Evolutionary conservation across 2,888 invertebrate genomes (phyloP).

Genomic region (Cerceris rybyensis): DNA sequence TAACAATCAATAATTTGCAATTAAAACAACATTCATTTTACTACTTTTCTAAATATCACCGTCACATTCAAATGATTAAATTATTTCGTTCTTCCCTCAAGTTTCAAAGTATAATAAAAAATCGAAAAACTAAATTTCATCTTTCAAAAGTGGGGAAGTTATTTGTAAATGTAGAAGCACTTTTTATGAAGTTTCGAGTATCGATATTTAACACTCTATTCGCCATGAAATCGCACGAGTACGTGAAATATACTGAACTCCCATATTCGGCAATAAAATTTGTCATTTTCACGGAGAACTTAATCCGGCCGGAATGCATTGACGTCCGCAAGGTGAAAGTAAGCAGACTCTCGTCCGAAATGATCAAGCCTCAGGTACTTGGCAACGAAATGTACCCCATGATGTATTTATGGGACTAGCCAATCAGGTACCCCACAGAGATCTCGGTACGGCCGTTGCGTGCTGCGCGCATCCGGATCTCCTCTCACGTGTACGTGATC

Average conservation of each 20-base stretch:
- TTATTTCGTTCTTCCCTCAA: no score
- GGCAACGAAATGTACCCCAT: constrained; percentile 46
- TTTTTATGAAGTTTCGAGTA: no score
- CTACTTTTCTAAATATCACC: no score
- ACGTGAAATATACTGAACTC: background rate
- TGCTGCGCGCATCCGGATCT: constrained; percentile 55
- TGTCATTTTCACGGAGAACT: constrained; percentile 25
- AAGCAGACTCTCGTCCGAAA: constrained; percentile 43
- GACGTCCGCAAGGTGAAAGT: constrained; percentile 52
- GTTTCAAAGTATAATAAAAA: no score
- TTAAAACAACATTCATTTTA: no score
- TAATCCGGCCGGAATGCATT: constrained; percentile 41
- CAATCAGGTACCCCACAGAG: constrained; percentile 31
- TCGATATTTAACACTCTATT: background rate
- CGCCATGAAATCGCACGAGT: background rate
- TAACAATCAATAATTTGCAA: no score
- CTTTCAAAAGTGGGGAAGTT: no score
- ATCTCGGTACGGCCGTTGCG: constrained; percentile 38
- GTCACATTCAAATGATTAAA: no score
- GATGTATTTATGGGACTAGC: constrained; percentile 36
- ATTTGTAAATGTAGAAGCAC: no score
- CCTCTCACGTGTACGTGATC: constrained; percentile 53
- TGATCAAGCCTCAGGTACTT: constrained; percentile 39
- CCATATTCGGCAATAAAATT: background rate
- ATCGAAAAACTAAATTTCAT: no score